These are phyloP conservation scores for Scaeva pyrastri DNA, from an alignment of 2,888 invertebrate genomes.

Conservation along the genomic window DNA sequence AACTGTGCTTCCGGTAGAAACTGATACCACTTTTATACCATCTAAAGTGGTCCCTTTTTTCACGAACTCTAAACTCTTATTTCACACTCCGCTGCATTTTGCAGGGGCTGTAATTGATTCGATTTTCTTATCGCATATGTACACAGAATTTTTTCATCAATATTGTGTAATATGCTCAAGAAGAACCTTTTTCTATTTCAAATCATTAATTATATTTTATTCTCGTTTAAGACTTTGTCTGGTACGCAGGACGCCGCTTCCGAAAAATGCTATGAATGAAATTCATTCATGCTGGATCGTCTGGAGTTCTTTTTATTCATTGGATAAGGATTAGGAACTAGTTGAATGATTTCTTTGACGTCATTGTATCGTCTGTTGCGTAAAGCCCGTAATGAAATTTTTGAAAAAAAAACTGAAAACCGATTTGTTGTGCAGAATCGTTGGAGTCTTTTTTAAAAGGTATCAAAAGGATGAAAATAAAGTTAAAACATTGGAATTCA, in stretches of 20 bases:
- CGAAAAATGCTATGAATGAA: constrained; percentile 69
- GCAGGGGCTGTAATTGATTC: constrained; percentile 71
- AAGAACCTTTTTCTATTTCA: constrained; percentile 18
- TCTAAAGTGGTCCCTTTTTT: constrained; percentile 4
- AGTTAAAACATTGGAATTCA: too few relatives aligned
- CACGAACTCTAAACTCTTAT: constrained; percentile 64
- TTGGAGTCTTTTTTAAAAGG: not conserved
- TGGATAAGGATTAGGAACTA: constrained; percentile 34
- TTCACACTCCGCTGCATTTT: constrained; percentile 68
- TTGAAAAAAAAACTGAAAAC: not conserved
- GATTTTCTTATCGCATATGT: constrained; percentile 79
- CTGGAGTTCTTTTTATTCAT: constrained; percentile 20
- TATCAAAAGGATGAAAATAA: not conserved
- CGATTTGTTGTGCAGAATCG: not conserved
- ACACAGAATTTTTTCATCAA: constrained; percentile 72
- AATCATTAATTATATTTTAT: constrained; percentile 47
- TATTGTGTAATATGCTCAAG: not conserved
- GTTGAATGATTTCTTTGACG: constrained; percentile 57
- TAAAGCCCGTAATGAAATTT: not conserved
- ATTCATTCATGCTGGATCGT: constrained; percentile 43
- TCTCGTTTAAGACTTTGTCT: constrained; percentile 1
- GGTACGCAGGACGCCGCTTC: not conserved
- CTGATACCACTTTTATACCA: constrained; percentile 54
- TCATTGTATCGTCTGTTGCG: constrained; percentile 35
- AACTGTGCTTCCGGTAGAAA: constrained; percentile 54